Base-by-base conservation (phyloP, 2,797 vertebrate species). In the Novumbra hubbsi region DNA sequence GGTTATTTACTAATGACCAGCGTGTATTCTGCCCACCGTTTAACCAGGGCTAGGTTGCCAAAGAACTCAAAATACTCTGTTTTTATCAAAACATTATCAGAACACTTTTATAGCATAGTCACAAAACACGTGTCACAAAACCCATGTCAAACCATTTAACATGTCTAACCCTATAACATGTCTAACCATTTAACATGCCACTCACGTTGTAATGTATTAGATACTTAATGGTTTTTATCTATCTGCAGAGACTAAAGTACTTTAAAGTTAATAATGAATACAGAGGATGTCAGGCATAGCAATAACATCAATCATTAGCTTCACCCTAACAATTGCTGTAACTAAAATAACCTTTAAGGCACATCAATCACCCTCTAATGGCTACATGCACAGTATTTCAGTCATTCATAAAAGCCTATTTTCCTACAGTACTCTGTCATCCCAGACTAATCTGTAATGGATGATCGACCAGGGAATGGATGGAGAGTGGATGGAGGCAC, bases 331-430 rank as follows among this genome's bases (percentile, higher is more conserved):
- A 86, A 87, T 76, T 76, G 77, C 78, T 76, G 86, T 86, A 83
- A 75, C 86, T 80, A 80, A 89, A 90, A 85, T 81, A 84, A 82
- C 79, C 83, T 79, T 81, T 78, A 80, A 78, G 73, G 71, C 62
- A 70, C 72, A 90, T 91, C 78, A 83, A 87, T 88, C 85, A 83
- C 71, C 62, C 0, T 15, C 79, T 90, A 87, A 91, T 85, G 80
- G 74, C 80, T 77, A n/a, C 76, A 80, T 76, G 67, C 68, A 38
- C 69, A 21, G 12, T 63, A 30, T 28, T 30, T 57, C 68, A 70
- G 16, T 48, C 24, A 49, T 70, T 27, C 85, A 80, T 69, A 75
- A 71, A 78, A 80, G 78, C 76, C 32, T 68, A 69, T 73, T 82
- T 78, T 81, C 68, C 67, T 24, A 30, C 74, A 81, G 74, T 72